Percentiles rank a stretch among this genome's conserved stretches.
Evolutionary conservation across 1,140 invertebrate genomes (phyloP).

Genomic region (Archivesica marissinica): DNA sequence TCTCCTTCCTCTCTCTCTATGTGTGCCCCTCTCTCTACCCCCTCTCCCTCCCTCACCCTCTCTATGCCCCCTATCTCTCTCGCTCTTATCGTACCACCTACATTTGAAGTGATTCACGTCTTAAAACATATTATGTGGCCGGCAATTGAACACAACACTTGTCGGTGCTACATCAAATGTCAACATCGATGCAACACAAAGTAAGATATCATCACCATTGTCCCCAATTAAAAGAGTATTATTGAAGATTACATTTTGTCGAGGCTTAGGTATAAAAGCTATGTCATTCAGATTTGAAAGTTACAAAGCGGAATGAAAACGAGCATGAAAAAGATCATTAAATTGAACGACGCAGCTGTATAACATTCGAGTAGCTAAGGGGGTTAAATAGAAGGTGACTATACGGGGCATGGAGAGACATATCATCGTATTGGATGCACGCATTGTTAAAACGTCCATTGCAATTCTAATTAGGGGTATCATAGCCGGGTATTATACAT

Average conservation of each 20-base stretch:
- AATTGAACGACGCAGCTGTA: slow-evolving; percentile 50
- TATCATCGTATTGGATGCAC: slow-evolving; percentile 16
- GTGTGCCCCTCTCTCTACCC: no score
- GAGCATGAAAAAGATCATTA: slow-evolving; percentile 47
- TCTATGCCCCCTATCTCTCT: background rate
- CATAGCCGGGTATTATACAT: background rate
- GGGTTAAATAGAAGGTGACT: background rate
- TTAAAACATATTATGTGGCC: background rate
- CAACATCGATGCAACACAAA: slow-evolving; percentile 31
- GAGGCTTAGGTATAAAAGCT: slow-evolving; percentile 9
- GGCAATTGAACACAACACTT: background rate
- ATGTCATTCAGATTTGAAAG: slow-evolving; percentile 38
- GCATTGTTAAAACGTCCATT: slow-evolving; percentile 3
- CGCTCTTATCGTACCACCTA: slow-evolving; percentile 31
- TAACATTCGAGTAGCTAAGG: slow-evolving; percentile 15
- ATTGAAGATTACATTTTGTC: slow-evolving; percentile 25
- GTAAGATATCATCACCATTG: background rate
- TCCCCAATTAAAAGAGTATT: slow-evolving; percentile 31
- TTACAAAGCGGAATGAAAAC: slow-evolving; percentile 27
- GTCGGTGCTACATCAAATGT: slow-evolving; percentile 51
- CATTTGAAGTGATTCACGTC: slow-evolving; percentile 15
- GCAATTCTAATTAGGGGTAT: slow-evolving; percentile 40
- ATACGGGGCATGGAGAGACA: background rate
- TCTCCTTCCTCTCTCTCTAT: no score
- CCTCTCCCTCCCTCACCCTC: background rate